These are phyloP conservation scores for Trididemnum nubilum DNA, from an alignment of 23 tunicate species.

Conservation along the genomic window DNA sequence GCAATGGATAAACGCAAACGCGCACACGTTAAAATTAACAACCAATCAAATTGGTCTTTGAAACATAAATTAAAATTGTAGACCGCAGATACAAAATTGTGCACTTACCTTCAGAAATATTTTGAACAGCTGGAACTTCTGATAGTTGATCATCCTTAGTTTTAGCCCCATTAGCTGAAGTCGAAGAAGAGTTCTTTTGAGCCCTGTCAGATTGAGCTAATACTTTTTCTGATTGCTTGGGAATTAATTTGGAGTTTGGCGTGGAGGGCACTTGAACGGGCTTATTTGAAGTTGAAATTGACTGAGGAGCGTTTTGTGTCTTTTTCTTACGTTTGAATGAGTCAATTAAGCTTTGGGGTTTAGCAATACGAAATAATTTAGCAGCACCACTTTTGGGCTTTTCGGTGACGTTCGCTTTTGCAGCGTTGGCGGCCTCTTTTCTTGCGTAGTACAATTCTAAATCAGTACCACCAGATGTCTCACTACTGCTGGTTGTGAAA, in stretches of 20 bases:
- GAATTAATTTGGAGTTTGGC: neutral
- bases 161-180: too few species aligned
- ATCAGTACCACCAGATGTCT: constrained; percentile 78
- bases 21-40: too few species aligned
- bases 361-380: constrained; percentile 42
- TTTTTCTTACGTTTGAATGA: constrained; percentile 64
- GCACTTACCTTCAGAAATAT: too few species aligned
- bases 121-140: too few species aligned
- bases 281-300: neutral
- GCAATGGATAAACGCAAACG: too few species aligned
- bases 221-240: neutral
- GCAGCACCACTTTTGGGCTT: constrained; percentile 51
- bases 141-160: too few species aligned
- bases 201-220: too few species aligned
- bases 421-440: constrained; percentile 27
- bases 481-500: constrained; percentile 56
- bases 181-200: too few species aligned
- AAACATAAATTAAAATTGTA: too few species aligned
- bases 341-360: constrained; percentile 64
- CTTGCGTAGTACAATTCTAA: constrained; percentile 40
- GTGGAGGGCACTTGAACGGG: neutral
- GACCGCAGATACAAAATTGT: too few species aligned
- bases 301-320: constrained; percentile 5
- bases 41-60: too few species aligned
- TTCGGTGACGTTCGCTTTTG: constrained; percentile 21